Evolutionary conservation across 2,113 vertebrate genomes (phyloP).

Genomic region (Grallaria varia): DNA sequence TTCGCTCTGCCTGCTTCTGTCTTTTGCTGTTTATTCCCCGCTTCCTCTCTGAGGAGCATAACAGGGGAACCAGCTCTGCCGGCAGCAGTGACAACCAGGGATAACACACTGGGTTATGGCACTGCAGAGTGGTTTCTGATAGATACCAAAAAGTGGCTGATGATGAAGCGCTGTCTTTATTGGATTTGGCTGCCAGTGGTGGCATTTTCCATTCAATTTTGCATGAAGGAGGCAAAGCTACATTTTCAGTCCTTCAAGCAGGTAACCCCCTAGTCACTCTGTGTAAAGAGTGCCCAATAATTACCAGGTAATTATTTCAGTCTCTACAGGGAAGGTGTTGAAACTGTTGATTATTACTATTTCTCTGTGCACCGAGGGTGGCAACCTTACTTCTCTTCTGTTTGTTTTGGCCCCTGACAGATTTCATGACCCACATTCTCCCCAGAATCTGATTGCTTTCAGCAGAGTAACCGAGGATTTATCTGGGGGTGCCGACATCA

Average conservation of each 20-base stretch:
- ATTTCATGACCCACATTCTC: slow-evolving; percentile 5
- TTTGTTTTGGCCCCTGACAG: slow-evolving; percentile 23
- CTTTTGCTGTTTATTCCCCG: not conserved
- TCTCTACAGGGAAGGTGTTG: slow-evolving; percentile 23
- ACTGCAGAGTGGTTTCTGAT: not conserved
- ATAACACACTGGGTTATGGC: not conserved
- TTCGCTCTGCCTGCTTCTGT: not conserved
- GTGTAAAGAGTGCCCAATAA: not conserved
- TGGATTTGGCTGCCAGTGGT: not conserved
- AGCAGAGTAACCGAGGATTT: not conserved
- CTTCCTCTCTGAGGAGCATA: not conserved
- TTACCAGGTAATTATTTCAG: slow-evolving; percentile 12
- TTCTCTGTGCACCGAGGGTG: not conserved
- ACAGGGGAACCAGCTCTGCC: not conserved
- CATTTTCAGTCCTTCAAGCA: slow-evolving; percentile 9
- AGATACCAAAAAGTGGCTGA: not conserved
- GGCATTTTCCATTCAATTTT: not conserved
- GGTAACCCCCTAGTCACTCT: not conserved
- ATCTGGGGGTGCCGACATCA: not conserved
- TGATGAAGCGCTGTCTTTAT: not conserved
- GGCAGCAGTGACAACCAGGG: not conserved
- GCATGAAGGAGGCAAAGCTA: not conserved
- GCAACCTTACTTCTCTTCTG: not conserved
- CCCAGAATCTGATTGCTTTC: not conserved
- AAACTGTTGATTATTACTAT: slow-evolving; percentile 24